phyloP scores from a whole-genome alignment of 2,888 invertebrate genomes.

The Thelaira solivaga region DNA sequence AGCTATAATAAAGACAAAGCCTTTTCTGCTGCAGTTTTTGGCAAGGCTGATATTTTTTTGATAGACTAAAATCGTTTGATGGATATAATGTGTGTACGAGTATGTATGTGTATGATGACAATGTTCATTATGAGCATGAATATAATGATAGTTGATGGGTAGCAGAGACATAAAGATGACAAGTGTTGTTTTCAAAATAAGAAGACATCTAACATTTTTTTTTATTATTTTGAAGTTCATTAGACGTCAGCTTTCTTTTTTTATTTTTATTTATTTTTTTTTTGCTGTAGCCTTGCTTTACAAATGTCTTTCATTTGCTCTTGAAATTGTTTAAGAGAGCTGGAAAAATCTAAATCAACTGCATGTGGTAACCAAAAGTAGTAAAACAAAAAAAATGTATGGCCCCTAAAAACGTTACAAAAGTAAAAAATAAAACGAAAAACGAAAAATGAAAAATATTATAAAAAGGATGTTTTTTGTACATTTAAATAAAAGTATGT shows the following conservation, averaged over 20 bases:
- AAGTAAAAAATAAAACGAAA: neutral
- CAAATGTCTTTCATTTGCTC: conserved; percentile 47
- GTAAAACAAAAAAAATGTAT: conserved; percentile 35
- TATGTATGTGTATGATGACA: conserved; percentile 31
- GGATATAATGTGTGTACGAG: conserved; percentile 26
- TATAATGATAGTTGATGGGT: conserved; percentile 61
- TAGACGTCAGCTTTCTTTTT: conserved; percentile 70
- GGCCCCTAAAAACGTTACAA: conserved; percentile 5
- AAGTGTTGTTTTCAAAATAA: conserved; percentile 65
- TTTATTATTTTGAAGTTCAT: conserved; percentile 73
- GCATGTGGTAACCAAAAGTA: conserved; percentile 11
- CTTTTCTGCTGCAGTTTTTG: conserved; percentile 21
- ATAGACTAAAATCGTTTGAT: conserved; percentile 15
- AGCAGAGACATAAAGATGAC: conserved; percentile 73
- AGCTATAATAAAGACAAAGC: conserved; percentile 65
- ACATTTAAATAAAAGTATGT: conserved; percentile 1
- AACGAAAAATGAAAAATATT: neutral
- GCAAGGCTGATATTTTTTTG: too few species aligned
- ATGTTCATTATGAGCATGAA: conserved; percentile 47
- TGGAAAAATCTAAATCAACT: conserved; percentile 26
- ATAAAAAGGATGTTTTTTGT: conserved; percentile 16
- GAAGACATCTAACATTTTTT: conserved; percentile 69
- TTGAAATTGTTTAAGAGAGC: conserved; percentile 44
- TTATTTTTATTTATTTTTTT: too few species aligned
- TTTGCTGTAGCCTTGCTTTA: conserved; percentile 58